Evolutionary conservation across 2,113 vertebrate species (phyloP).

Genomic region (Cettia cetti): DNA sequence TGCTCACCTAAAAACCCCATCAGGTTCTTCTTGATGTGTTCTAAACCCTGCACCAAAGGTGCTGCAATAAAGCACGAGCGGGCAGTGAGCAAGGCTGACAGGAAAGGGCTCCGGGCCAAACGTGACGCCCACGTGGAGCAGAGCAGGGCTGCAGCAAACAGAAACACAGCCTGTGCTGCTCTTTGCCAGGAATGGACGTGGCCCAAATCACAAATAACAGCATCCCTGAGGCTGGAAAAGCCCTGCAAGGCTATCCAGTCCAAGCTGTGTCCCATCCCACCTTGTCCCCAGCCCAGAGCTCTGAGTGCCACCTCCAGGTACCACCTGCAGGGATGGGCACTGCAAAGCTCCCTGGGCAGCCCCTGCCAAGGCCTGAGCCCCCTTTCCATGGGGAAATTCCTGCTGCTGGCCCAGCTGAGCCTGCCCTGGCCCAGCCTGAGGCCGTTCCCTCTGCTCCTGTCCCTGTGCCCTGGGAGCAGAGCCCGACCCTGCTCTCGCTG

Average conservation of each 20-base stretch:
- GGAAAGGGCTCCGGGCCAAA: not conserved
- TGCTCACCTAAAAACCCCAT: not conserved
- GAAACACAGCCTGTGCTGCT: not conserved
- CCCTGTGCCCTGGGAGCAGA: not conserved
- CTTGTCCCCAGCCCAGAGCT: not conserved
- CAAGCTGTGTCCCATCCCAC: rapidly evolving
- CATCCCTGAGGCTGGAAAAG: not conserved
- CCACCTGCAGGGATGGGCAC: not conserved
- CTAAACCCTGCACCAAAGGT: not conserved
- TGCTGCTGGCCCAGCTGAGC: rapidly evolving
- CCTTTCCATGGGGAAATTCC: not conserved
- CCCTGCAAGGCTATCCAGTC: rapidly evolving
- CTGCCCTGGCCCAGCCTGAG: not conserved
- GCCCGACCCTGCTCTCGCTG: rapidly evolving
- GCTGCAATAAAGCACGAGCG: rapidly evolving
- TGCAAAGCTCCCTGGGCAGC: not conserved
- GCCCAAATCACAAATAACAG: not conserved
- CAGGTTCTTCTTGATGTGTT: not conserved
- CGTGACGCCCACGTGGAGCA: rapidly evolving
- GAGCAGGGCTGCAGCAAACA: not conserved
- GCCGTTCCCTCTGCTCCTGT: rapidly evolving
- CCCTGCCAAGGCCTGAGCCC: rapidly evolving
- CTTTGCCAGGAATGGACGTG: not conserved
- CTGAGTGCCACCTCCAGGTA: not conserved
- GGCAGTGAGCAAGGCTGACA: not conserved